phyloP scores from a whole-genome alignment of 2,797 vertebrate genomes.

The Gila robusta region DNA sequence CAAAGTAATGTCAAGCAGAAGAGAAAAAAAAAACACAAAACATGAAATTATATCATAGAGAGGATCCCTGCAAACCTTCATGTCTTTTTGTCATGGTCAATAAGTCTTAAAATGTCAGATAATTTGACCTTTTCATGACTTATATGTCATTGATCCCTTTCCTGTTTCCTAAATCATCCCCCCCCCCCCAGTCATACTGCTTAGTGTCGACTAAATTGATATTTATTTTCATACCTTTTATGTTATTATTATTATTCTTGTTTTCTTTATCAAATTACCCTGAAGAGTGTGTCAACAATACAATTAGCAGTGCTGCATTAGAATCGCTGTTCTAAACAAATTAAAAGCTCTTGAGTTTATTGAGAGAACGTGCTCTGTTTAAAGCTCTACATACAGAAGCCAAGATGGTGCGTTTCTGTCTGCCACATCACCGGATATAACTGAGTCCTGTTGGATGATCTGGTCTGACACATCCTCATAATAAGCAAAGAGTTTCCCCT shows the following conservation, averaged over 20 bases:
- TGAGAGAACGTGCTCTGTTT: constrained; percentile 27
- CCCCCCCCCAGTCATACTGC: neutral
- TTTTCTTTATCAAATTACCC: constrained; percentile 45
- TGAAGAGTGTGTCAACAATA: constrained; percentile 21
- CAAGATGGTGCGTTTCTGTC: constrained; percentile 3
- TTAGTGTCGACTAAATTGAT: neutral
- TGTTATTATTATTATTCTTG: constrained; percentile 30
- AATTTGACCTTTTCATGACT: neutral
- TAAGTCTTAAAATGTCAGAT: neutral
- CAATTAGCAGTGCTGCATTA: constrained; percentile 17
- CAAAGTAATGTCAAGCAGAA: constrained; percentile 7
- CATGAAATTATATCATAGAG: neutral
- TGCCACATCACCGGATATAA: constrained; percentile 27
- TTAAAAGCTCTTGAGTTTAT: constrained; percentile 37
- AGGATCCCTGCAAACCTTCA: neutral
- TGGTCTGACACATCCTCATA: constrained; percentile 47
- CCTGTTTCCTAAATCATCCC: neutral
- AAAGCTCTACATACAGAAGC: constrained; percentile 12
- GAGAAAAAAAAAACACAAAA: neutral
- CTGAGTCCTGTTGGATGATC: neutral
- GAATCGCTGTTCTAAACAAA: constrained; percentile 6
- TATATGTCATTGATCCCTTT: neutral
- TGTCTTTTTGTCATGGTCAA: neutral
- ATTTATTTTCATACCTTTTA: constrained; percentile 6
- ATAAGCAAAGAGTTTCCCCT: constrained; percentile 46